phyloP scores from a whole-genome alignment of 2,797 vertebrate genomes.

The Cossypha dichroa region DNA sequence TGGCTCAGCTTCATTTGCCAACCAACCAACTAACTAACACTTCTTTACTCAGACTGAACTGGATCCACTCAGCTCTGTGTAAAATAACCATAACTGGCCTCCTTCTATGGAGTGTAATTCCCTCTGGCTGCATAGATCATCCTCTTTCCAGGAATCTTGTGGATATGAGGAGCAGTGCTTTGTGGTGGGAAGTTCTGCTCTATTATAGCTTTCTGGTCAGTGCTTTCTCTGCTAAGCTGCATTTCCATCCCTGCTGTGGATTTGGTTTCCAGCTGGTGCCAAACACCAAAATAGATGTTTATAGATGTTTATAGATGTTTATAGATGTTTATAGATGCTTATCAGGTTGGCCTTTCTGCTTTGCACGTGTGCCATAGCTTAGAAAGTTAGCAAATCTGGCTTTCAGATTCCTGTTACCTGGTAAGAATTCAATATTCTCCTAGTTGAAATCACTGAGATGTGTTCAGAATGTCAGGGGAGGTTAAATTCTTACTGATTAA shows the following conservation, averaged over 20 bases:
- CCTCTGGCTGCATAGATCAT: neutral
- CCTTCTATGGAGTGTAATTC: neutral
- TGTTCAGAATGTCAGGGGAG: neutral
- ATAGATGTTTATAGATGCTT: neutral
- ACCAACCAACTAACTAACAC: neutral
- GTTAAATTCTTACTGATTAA: neutral
- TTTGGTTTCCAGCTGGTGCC: neutral
- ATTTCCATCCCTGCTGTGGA: neutral
- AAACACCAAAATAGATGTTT: neutral
- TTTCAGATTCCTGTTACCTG: neutral
- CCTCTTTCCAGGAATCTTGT: neutral
- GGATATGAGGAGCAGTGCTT: neutral
- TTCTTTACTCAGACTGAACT: neutral
- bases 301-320: neutral
- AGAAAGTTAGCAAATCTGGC: neutral
- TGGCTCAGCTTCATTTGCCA: neutral
- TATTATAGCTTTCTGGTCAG: neutral
- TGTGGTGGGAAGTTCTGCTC: neutral
- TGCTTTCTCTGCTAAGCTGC: neutral
- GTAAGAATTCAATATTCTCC: neutral
- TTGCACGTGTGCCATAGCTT: neutral
- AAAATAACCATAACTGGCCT: neutral
- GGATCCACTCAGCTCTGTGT: neutral
- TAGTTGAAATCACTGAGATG: neutral
- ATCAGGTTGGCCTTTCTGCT: neutral